These are phyloP conservation scores for Euspilapteryx auroguttella DNA, from an alignment of 2,888 invertebrate species.

Conservation along the genomic window DNA sequence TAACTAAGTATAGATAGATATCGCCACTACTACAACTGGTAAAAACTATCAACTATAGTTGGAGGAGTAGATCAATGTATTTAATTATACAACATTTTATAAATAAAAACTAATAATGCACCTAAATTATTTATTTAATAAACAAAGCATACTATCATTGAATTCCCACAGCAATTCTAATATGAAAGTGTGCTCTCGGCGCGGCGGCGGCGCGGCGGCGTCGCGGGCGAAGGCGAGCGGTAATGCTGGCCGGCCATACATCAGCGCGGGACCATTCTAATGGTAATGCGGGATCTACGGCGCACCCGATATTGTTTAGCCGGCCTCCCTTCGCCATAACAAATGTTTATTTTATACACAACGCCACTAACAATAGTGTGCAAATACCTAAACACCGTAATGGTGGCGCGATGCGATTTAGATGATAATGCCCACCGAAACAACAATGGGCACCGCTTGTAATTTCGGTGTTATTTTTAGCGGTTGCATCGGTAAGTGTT, in stretches of 20 bases:
- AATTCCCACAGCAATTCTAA: background rate
- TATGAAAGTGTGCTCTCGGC: too few species aligned
- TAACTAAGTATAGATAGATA: too few species aligned
- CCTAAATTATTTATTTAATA: too few species aligned
- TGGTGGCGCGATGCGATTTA: conserved; percentile 54
- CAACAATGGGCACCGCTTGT: conserved; percentile 42
- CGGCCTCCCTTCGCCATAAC: conserved; percentile 35
- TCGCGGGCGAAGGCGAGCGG: conserved; percentile 11
- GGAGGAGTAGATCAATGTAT: too few species aligned
- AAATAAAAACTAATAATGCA: too few species aligned
- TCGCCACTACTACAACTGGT: too few species aligned
- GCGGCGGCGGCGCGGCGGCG: too few species aligned
- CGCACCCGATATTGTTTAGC: conserved; percentile 5
- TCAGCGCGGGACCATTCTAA: conserved; percentile 49
- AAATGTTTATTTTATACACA: conserved; percentile 63
- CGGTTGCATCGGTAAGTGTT: conserved; percentile 10
- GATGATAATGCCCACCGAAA: conserved; percentile 52
- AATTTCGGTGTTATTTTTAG: conserved; percentile 30
- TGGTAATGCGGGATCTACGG: conserved; percentile 46
- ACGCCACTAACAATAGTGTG: conserved; percentile 60
- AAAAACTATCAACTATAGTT: too few species aligned
- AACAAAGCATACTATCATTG: too few species aligned
- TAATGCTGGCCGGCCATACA: conserved; percentile 36
- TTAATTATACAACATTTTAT: too few species aligned
- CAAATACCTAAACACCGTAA: conserved; percentile 59